phyloP scores from a whole-genome alignment of 64 coral and sea anemone species.

The Acropora tenuis region DNA sequence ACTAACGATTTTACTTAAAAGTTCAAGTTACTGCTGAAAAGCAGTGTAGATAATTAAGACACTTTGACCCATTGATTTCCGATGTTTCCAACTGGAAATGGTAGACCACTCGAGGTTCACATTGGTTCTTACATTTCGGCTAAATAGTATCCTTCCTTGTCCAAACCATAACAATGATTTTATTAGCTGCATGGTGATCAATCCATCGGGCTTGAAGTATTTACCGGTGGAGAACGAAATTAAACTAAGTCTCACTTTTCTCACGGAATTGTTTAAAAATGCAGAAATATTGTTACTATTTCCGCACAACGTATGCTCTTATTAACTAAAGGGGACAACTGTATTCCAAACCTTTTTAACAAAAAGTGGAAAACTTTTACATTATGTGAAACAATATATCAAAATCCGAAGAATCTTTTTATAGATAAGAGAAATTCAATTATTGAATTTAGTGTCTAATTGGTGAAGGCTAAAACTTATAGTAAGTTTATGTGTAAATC shows the following conservation, averaged over 20 bases:
- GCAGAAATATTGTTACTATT: background rate
- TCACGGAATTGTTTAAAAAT: background rate
- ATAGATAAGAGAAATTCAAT: background rate
- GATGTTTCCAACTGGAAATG: background rate
- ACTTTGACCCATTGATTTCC: background rate
- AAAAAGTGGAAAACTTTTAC: background rate
- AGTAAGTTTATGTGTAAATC: slow-evolving; percentile 26
- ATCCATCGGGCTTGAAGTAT: no score
- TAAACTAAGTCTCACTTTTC: background rate
- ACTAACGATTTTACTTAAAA: background rate
- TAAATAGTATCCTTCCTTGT: no score
- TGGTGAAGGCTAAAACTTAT: slow-evolving; percentile 18
- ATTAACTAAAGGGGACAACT: background rate
- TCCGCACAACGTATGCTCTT: background rate
- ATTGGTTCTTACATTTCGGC: background rate
- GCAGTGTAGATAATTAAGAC: background rate
- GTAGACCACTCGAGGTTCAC: background rate
- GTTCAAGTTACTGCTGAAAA: background rate
- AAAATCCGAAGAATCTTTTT: background rate
- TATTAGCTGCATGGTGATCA: no score
- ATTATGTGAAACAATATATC: background rate
- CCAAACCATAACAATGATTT: no score
- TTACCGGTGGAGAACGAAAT: no score
- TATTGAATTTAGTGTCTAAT: background rate
- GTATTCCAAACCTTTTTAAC: background rate